Evolutionary conservation across 2,888 invertebrate species (phyloP).

Genomic region (Ischnus inquisitorius): DNA sequence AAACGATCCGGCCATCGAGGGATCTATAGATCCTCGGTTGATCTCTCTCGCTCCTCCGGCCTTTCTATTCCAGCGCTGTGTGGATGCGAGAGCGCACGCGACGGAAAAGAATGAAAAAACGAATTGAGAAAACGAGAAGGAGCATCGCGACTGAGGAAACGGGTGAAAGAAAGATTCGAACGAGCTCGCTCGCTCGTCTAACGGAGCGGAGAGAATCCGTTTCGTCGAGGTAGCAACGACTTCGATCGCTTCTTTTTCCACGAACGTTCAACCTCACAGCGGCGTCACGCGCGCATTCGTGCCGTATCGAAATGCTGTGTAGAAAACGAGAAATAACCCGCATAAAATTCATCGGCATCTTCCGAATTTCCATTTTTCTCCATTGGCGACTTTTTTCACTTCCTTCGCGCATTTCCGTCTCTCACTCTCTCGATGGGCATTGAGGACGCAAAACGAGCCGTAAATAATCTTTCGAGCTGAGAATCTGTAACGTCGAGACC

Average conservation of each 20-base stretch:
- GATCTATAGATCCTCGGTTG: constrained; percentile 60
- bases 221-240: constrained; percentile 49
- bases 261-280: constrained; percentile 46
- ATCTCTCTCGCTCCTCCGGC: neutral
- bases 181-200: constrained; percentile 37
- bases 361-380: constrained; percentile 57
- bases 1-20: constrained; percentile 63
- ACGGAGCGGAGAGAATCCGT: constrained; percentile 66
- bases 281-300: neutral
- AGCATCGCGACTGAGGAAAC: constrained; percentile 45
- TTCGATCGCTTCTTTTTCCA: constrained; percentile 49
- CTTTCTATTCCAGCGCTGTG: neutral
- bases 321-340: constrained; percentile 56
- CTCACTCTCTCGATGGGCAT: constrained; percentile 62
- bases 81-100: constrained; percentile 13
- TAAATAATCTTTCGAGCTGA: constrained; percentile 62
- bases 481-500: neutral
- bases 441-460: constrained; percentile 64
- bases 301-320: constrained; percentile 10
- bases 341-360: constrained; percentile 60
- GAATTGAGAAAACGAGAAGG: too few species aligned
- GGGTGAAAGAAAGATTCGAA: constrained; percentile 51
- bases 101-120: constrained; percentile 10
- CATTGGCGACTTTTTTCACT: neutral
- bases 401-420: constrained; percentile 48